A percentile compares a stretch with the other conserved stretches of the same genome.
Conservation (phyloP, 2,113 vertebrate genomes). For the Chascanopsetta lugubris region DNA sequence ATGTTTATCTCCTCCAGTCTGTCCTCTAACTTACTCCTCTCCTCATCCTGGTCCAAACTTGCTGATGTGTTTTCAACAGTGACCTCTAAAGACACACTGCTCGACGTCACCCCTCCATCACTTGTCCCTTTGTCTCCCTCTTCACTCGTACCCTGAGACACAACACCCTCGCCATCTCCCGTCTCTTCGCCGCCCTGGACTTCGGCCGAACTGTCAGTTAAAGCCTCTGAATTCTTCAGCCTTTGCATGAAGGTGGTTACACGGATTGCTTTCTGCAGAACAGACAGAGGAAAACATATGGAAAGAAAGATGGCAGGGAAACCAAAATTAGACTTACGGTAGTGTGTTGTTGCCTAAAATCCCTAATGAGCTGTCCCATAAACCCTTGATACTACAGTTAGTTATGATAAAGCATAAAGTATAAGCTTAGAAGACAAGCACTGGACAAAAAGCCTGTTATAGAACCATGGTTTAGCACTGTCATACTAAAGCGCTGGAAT, state of each 20-base stretch:
- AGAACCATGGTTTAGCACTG: slow-evolving; percentile 49
- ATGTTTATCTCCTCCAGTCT: slow-evolving; percentile 40
- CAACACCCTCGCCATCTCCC: slow-evolving; percentile 61
- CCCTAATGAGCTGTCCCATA: slow-evolving; percentile 4
- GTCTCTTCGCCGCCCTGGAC: slow-evolving; percentile 53
- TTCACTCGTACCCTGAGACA: slow-evolving; percentile 61
- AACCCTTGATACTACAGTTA: slow-evolving; percentile 7
- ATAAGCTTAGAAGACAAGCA: slow-evolving; percentile 39
- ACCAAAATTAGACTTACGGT: slow-evolving; percentile 14
- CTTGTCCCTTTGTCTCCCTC: slow-evolving; percentile 63
- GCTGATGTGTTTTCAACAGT: slow-evolving; percentile 71
- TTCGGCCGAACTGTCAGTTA: slow-evolving; percentile 65
- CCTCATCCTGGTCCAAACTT: slow-evolving; percentile 49
- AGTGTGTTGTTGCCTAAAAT: neutral
- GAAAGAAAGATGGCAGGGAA: slow-evolving; percentile 10
- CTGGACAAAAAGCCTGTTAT: slow-evolving; percentile 46
- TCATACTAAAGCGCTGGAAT: slow-evolving; percentile 46
- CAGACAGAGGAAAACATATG: slow-evolving; percentile 35
- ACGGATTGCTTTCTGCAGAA: slow-evolving; percentile 86
- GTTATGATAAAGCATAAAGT: slow-evolving; percentile 44
- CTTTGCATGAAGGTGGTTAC: slow-evolving; percentile 89
- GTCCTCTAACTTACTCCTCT: slow-evolving; percentile 28
- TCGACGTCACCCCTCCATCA: slow-evolving; percentile 69
- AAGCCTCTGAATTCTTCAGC: slow-evolving; percentile 79
- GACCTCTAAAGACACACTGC: slow-evolving; percentile 78